These are phyloP conservation scores for Synodontis membranacea DNA, from an alignment of 2,113 vertebrate genomes.

Conservation along the genomic window DNA sequence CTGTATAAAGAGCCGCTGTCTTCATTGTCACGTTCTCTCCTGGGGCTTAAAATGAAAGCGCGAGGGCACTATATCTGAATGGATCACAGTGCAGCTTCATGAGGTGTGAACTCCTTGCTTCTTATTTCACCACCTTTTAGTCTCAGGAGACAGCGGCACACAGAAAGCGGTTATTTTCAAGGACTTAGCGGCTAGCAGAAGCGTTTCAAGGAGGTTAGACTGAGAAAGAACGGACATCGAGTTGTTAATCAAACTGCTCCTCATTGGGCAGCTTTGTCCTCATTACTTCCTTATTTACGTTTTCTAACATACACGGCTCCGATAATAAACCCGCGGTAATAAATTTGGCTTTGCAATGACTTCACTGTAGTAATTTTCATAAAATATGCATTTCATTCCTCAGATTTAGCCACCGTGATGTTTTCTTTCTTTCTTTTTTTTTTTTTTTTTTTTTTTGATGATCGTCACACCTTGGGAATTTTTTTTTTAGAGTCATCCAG, in stretches of 20 bases:
- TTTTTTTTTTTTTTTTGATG: background rate
- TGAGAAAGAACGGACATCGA: background rate
- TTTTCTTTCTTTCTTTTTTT: background rate
- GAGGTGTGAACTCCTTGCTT: slow-evolving; percentile 21
- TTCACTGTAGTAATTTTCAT: background rate
- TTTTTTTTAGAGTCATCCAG: background rate
- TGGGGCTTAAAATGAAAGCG: slow-evolving; percentile 22
- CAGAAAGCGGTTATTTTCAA: slow-evolving; percentile 28
- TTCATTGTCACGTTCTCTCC: slow-evolving; percentile 30
- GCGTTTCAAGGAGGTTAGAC: background rate
- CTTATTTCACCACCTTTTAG: slow-evolving; percentile 33
- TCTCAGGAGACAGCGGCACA: slow-evolving; percentile 12
- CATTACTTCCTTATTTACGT: background rate
- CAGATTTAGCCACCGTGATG: background rate
- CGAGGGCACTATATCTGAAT: slow-evolving; percentile 17
- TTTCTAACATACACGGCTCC: background rate
- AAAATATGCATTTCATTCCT: background rate
- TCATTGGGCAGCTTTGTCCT: too few species aligned
- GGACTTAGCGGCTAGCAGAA: slow-evolving; percentile 1
- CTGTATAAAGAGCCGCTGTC: slow-evolving; percentile 16
- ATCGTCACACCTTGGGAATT: background rate
- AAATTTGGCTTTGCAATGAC: background rate
- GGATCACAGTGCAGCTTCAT: slow-evolving; percentile 22
- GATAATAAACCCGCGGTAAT: background rate
- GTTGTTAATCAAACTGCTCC: background rate